These are phyloP conservation scores for Portevinia maculata DNA, from an alignment of 2,888 invertebrate species.

Conservation along the genomic window DNA sequence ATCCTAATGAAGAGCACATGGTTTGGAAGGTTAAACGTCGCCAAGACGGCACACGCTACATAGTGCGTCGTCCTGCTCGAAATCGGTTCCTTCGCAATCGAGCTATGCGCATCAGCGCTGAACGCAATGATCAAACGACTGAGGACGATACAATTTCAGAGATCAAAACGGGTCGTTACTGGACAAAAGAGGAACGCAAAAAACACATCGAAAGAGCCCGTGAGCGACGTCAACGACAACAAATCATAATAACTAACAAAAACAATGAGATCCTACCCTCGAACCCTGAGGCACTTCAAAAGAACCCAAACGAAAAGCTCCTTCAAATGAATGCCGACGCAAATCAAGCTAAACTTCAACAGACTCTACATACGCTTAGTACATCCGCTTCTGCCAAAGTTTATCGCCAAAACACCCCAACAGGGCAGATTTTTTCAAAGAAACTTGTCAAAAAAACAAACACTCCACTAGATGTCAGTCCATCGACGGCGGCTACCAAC, in stretches of 20 bases:
- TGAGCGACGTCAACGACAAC: constrained; percentile 85
- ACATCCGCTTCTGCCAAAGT: constrained; percentile 80
- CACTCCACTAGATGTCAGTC: constrained; percentile 74
- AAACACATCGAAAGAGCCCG: constrained; percentile 88
- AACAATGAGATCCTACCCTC: constrained; percentile 51
- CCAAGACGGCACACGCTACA: constrained; percentile 90
- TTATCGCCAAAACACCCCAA: constrained; percentile 40
- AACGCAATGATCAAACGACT: constrained; percentile 86
- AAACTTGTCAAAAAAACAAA: constrained; percentile 69
- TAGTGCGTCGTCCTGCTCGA: constrained; percentile 88
- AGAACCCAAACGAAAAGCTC: constrained; percentile 20
- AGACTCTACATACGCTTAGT: constrained; percentile 76
- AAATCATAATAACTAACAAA: constrained; percentile 69
- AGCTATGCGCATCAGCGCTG: constrained; percentile 87
- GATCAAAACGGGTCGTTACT: constrained; percentile 89
- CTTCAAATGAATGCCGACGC: constrained; percentile 20
- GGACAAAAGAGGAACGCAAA: constrained; percentile 90
- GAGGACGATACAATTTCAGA: constrained; percentile 92
- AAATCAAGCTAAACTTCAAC: constrained; percentile 26
- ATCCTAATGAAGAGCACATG: constrained; percentile 82
- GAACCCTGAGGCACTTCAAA: constrained; percentile 6
- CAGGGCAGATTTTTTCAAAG: constrained; percentile 36
- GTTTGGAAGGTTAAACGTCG: constrained; percentile 91
- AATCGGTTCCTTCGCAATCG: constrained; percentile 87
- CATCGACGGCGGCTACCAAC: constrained; percentile 75